Evolutionary conservation across 1,140 invertebrate species (phyloP), one percentile per base, ranked within the genome.

Genomic region (Dendrolimus kikuchii): DNA sequence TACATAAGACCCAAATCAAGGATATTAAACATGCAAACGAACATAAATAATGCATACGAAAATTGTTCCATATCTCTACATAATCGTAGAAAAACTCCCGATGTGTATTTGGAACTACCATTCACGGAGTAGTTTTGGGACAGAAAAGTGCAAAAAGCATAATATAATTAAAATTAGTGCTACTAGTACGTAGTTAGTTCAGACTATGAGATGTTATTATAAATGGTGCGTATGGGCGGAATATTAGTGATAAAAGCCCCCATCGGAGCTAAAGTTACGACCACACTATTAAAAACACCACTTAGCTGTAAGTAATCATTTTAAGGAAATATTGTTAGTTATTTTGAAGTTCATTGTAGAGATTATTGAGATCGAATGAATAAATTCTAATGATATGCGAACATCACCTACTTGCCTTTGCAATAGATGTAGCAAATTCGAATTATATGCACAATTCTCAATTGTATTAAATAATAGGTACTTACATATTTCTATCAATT

Each of bases 361-460:
- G 49, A 55, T 64, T 64, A 65, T 66, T 59, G 45, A 62, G 56
- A 71, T 59, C 53, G 63, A 63, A 66, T 53, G 44, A 7, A 8
- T n/a, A 10, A 43, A 44, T 5, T 42, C 7, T 43, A 41, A 40
- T 38, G 36, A 39, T 10, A 71, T 60, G 68, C 68, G 67, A 74
- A 73, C 75, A 75, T 75, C 75, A 81, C 76, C 73, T 73, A 73
- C 71, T 81, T 77, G 79, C 76, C 79, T 80, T 77, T 60, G 66
- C 74, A 66, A 71, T 73, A 70, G 62, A 66, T 57, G 65, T 71
- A 72, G 76, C 63, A 57, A 57, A 66, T 75, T 74, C 53, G 65
- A 76, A 67, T 74, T 73, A 61, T 74, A 74, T 77, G 74, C 76
- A 81, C 78, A 81, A 81, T 67, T 75, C 54, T 69, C 62, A 68